Evolutionary conservation across 2,797 vertebrate genomes (phyloP).

Genomic region (Leptodactylus fallax): DNA sequence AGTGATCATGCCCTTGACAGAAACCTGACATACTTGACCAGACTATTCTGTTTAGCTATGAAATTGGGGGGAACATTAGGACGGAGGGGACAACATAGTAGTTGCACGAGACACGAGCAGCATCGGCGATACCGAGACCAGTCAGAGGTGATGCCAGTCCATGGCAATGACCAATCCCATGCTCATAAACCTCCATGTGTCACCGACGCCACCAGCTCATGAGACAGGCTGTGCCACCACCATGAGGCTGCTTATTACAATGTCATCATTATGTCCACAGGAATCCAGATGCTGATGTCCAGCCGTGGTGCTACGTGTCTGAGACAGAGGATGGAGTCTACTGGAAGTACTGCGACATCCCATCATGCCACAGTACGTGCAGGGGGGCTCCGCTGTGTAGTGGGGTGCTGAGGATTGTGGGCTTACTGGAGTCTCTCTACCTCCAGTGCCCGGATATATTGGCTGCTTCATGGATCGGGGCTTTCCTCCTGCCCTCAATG

Average conservation of each 20-base stretch:
- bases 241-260: neutral
- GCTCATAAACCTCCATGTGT: neutral
- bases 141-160: too few relatives aligned
- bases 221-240: neutral
- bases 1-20: too few relatives aligned
- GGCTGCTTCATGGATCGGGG: conserved; percentile 75
- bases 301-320: conserved; percentile 74
- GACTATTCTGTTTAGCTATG: too few relatives aligned
- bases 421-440: neutral
- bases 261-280: conserved; percentile 49
- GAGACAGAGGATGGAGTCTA: conserved; percentile 75
- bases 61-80: too few relatives aligned
- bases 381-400: too few relatives aligned
- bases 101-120: too few relatives aligned
- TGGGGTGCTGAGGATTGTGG: neutral
- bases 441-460: conserved; percentile 73
- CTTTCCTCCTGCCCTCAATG: conserved; percentile 71
- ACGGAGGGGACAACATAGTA: too few relatives aligned
- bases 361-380: conserved; percentile 74
- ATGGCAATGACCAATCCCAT: neutral
- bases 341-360: conserved; percentile 76
- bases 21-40: too few relatives aligned
- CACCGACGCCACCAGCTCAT: neutral
- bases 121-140: too few relatives aligned
- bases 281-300: conserved; percentile 74